Evolutionary conservation across 2,888 invertebrate genomes (phyloP), one percentile per base, ranked within the genome.

Genomic region (Eurytoma californica): DNA sequence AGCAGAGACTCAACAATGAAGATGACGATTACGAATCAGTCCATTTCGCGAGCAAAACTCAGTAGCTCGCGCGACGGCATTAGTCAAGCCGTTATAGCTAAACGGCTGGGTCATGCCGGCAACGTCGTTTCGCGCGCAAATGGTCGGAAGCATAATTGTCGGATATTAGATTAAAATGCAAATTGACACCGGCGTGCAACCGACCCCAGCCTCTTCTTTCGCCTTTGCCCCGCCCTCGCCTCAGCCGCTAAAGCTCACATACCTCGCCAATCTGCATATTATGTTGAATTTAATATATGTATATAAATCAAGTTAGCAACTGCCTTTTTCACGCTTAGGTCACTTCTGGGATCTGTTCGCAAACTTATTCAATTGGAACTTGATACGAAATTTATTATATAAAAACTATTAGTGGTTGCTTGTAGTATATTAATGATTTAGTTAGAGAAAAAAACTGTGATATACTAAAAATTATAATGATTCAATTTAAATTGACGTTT

Each of bases 121-220:
- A 30, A 30, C 65, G 77, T 65, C 77, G 58, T 65, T 70, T 47
- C 20, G 16, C 57, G 70, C 57, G 69, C 61, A 73, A 80, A 77
- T 77, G 69, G 66, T 72, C 76, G 67, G 82, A 75, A 76, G 72
- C 69, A 70, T 81, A 81, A 82, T 82, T 80, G 80, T 74, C 74
- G 82, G 78, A 81, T 83, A 83, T 83, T 80, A 77, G 81, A 83
- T 84, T 84, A 83, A 84, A 83, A 84, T 83, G 84, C 82, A 83
- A 84, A 84, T 84, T 83, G 82, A 82, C 80, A 83, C 74, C 65
- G 30, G 13, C 70, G 24, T 24, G 30, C 20, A 30, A 67, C 61
- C 60, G 39, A 20, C 24, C 20, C 51, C 28, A 13, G 7, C 30
- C 58, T 24, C 53, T 60, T 68, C 60, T 60, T 63, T 69, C 28